Conservation (phyloP, 2,797 vertebrate species). For the Crypturellus tataupa region DNA sequence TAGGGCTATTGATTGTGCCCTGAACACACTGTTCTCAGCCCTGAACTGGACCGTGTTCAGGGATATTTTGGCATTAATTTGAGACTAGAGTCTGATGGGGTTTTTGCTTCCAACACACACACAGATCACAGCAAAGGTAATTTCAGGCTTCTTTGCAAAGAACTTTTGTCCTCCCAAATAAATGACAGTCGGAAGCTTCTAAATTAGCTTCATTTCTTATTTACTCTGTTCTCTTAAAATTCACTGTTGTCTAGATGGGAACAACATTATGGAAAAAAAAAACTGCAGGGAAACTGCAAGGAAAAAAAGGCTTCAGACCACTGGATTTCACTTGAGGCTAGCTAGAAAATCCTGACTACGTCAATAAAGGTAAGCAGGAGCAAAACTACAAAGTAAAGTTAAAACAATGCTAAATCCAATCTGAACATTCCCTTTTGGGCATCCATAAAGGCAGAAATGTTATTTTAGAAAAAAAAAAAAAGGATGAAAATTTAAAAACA, state of each 20-base stretch:
- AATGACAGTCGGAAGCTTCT: background rate
- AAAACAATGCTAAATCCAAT: background rate
- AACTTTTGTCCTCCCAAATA: conserved; percentile 4
- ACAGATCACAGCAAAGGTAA: background rate
- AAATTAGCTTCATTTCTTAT: conserved; percentile 18
- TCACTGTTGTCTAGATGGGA: background rate
- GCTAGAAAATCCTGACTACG: background rate
- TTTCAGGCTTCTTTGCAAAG: conserved; percentile 17
- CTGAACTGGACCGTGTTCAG: conserved; percentile 77
- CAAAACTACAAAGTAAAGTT: background rate
- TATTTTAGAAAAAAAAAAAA: background rate
- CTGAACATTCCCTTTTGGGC: background rate
- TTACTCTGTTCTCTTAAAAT: background rate
- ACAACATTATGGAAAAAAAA: background rate
- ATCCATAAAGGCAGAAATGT: accelerated
- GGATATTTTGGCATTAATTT: conserved; percentile 87
- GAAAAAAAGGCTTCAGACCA: background rate
- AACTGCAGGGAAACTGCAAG: background rate
- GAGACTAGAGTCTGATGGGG: conserved; percentile 68
- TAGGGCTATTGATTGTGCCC: conserved; percentile 81
- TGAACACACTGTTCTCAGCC: conserved; percentile 72
- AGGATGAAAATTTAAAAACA: background rate
- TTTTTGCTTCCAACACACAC: conserved; percentile 75
- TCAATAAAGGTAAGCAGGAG: background rate
- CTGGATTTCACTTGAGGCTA: background rate